phyloP scores from a whole-genome alignment of 2,888 invertebrate genomes.

The Chymomyza procnemis region DNA sequence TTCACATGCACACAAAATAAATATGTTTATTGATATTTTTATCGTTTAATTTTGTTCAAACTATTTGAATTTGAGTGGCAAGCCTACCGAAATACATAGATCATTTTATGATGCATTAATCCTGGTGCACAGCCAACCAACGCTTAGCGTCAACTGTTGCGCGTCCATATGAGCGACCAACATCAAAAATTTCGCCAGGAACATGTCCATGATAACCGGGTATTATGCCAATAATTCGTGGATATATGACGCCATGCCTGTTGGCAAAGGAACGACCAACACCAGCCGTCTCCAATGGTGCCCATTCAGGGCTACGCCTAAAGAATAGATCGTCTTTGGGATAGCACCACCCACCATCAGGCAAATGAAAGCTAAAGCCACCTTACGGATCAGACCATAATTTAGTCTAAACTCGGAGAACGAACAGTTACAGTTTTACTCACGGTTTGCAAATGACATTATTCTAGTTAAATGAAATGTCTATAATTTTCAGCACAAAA shows the following conservation, averaged over 20 bases:
- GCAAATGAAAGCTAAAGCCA: slow-evolving; percentile 77
- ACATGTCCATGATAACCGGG: slow-evolving; percentile 89
- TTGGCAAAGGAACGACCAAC: slow-evolving; percentile 67
- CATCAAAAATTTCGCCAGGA: slow-evolving; percentile 85
- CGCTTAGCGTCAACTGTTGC: slow-evolving; percentile 87
- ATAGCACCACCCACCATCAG: slow-evolving; percentile 86
- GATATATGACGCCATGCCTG: slow-evolving; percentile 82
- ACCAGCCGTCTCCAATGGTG: slow-evolving; percentile 79
- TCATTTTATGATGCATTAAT: slow-evolving; percentile 37
- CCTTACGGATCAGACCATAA: slow-evolving; percentile 27
- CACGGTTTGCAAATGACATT: slow-evolving; percentile 58
- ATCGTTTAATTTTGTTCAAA: no score
- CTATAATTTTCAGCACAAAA: no score
- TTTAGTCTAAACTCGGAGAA: background rate
- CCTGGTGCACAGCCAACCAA: slow-evolving; percentile 81
- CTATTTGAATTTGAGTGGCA: no score
- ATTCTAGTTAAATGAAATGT: background rate
- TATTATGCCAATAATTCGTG: slow-evolving; percentile 86
- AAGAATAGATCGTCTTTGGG: slow-evolving; percentile 87
- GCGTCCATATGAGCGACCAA: slow-evolving; percentile 87
- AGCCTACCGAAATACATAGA: no score
- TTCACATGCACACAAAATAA: no score
- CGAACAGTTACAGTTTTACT: slow-evolving; percentile 21
- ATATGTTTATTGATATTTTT: no score
- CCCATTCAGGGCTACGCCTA: slow-evolving; percentile 87